phyloP scores from a whole-genome alignment of 2,113 vertebrate genomes.

The Eonycteris spelaea region DNA sequence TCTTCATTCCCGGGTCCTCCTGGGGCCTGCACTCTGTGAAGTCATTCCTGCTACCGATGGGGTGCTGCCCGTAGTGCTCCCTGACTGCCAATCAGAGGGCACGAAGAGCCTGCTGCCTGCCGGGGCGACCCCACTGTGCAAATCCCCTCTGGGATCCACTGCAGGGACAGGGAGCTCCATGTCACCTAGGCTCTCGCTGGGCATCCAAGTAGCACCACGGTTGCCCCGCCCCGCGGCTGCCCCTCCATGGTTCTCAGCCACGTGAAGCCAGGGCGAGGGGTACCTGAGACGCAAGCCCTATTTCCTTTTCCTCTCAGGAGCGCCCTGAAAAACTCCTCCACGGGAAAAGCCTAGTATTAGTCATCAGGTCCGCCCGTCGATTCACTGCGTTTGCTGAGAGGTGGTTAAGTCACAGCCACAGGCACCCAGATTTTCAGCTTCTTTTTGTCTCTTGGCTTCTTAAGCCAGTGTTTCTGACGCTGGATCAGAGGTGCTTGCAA shows the following conservation, averaged over 20 bases:
- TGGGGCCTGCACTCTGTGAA: neutral
- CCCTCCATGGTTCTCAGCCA: neutral
- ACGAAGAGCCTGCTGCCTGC: neutral
- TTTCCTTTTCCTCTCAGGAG: neutral
- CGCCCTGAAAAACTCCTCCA: neutral
- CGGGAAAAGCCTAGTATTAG: accelerated
- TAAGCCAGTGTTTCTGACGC: neutral
- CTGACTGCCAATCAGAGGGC: neutral
- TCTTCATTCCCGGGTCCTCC: neutral
- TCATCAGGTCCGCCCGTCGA: neutral
- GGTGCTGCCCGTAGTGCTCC: neutral
- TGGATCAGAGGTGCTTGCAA: neutral
- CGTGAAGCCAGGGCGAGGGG: accelerated
- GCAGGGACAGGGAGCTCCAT: neutral
- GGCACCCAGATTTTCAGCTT: neutral
- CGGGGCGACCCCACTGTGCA: neutral
- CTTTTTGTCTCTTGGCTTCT: neutral
- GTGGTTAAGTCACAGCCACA: neutral
- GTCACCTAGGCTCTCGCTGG: neutral
- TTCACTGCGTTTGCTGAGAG: neutral
- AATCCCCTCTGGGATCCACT: neutral
- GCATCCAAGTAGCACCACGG: neutral
- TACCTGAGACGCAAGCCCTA: neutral
- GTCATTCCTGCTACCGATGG: neutral
- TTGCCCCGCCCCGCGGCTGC: neutral